Evolutionary conservation across 2,113 vertebrate species (phyloP).

Genomic region (Anseranas semipalmata): DNA sequence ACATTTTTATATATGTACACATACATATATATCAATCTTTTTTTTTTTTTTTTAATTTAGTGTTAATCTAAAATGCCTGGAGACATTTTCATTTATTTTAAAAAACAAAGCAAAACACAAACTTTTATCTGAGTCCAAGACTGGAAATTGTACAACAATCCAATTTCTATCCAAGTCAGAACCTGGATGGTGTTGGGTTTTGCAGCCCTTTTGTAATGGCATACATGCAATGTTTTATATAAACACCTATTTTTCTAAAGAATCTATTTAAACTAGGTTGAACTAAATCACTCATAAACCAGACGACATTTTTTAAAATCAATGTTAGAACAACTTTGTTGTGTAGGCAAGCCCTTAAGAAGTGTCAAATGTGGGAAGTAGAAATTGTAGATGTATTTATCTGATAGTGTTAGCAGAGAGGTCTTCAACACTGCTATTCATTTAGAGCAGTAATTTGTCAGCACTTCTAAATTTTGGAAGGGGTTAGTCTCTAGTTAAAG

Average conservation of each 20-base stretch:
- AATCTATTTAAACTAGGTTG: constrained; percentile 8
- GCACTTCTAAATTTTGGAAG: background rate
- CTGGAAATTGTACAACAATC: background rate
- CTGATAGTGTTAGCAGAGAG: constrained; percentile 43
- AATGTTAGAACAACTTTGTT: constrained; percentile 43
- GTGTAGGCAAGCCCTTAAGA: constrained; percentile 62
- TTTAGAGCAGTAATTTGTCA: constrained; percentile 35
- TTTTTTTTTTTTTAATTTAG: background rate
- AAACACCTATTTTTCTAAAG: constrained; percentile 10
- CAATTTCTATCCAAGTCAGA: constrained; percentile 12
- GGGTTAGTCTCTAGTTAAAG: background rate
- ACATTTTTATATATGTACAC: background rate
- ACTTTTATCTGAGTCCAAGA: constrained; percentile 25
- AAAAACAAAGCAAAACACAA: background rate
- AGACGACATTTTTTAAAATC: constrained; percentile 36
- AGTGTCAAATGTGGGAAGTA: constrained; percentile 62
- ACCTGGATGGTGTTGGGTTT: background rate
- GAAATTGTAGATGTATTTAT: constrained; percentile 44
- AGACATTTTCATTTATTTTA: background rate
- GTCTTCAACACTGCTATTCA: constrained; percentile 32
- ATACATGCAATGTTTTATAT: background rate
- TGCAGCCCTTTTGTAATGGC: background rate
- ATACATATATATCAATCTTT: background rate
- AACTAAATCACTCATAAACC: constrained; percentile 50
- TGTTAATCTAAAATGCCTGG: constrained; percentile 26